These are phyloP conservation scores for Pteromalus puparum DNA, from an alignment of 1,140 invertebrate species.

Conservation along the genomic window DNA sequence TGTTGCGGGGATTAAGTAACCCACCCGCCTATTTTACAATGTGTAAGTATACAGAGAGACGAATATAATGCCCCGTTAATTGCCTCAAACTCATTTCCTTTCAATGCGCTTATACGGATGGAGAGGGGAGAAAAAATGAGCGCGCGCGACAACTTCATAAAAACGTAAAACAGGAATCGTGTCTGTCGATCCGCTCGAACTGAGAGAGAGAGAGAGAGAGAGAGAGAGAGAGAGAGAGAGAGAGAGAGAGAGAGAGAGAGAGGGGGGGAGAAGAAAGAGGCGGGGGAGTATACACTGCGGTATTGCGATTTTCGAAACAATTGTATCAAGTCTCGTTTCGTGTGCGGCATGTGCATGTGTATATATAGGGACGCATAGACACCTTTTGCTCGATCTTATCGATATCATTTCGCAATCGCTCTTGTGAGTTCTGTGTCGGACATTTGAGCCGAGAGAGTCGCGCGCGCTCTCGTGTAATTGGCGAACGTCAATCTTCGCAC, in stretches of 20 bases:
- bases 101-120: not conserved
- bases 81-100: conserved; percentile 35
- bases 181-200: not conserved
- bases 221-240: not conserved
- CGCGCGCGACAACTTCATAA: conserved; percentile 37
- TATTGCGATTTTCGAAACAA: conserved; percentile 50
- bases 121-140: conserved; percentile 9
- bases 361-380: not conserved
- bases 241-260: not conserved
- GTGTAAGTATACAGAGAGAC: not conserved
- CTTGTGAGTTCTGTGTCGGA: conserved; percentile 30
- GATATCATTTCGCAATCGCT: conserved; percentile 36
- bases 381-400: conserved; percentile 31
- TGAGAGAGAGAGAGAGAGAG: not conserved
- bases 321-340: conserved; percentile 43
- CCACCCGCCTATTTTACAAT: conserved; percentile 16
- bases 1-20: conserved; percentile 44
- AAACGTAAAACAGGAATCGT: conserved; percentile 44
- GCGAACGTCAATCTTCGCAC: conserved; percentile 55
- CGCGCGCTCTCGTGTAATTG: conserved; percentile 52
- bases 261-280: not conserved
- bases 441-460: conserved; percentile 18
- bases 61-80: conserved; percentile 46
- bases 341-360: not conserved
- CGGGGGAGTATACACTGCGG: not conserved